phyloP scores from a whole-genome alignment of 2,888 invertebrate genomes.

The Eilema depressum region DNA sequence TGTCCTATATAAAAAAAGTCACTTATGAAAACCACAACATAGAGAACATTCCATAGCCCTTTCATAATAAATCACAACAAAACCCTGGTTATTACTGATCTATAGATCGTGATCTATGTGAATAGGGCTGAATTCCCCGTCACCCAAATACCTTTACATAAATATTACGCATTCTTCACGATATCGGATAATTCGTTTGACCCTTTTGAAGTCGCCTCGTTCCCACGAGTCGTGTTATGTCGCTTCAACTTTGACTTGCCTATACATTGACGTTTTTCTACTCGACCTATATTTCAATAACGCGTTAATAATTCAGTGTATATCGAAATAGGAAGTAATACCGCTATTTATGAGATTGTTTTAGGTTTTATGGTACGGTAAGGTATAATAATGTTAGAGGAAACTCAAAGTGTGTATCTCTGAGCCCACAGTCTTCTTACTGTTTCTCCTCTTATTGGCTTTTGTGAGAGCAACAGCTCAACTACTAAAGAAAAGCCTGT shows the following conservation, averaged over 20 bases:
- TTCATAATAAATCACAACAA: not conserved
- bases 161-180: not conserved
- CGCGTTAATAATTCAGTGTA: not conserved
- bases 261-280: not conserved
- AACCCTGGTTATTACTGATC: not conserved
- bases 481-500: too few relatives aligned
- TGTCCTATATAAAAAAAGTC: too few relatives aligned
- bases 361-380: not conserved
- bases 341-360: not conserved
- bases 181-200: constrained; percentile 5
- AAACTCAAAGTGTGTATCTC: not conserved
- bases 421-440: too few relatives aligned
- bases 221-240: not conserved
- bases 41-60: too few relatives aligned
- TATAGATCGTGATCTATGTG: not conserved
- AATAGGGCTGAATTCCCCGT: not conserved
- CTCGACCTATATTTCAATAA: not conserved
- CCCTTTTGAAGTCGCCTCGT: too few relatives aligned
- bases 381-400: not conserved
- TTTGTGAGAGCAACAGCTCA: too few relatives aligned
- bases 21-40: too few relatives aligned
- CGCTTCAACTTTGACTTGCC: not conserved
- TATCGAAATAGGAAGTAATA: not conserved
- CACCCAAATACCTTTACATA: not conserved
- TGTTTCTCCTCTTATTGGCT: too few relatives aligned